Evolutionary conservation across 2,888 invertebrate species (phyloP).

Genomic region (Elysia crispata): DNA sequence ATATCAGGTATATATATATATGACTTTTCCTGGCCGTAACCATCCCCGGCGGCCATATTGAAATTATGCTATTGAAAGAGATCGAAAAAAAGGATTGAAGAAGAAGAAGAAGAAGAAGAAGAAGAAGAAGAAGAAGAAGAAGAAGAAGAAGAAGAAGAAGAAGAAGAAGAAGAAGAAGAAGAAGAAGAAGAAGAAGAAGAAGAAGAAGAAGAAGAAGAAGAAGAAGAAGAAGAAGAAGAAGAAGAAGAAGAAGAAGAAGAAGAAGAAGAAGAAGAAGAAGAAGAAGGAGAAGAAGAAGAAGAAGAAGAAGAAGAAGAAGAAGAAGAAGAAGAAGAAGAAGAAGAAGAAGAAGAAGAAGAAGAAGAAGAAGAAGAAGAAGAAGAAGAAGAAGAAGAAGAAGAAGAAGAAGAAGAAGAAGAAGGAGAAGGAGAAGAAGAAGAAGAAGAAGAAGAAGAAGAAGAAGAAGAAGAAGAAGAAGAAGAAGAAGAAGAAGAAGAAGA

Average conservation of each 20-base stretch:
- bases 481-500: no score
- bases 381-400: not conserved
- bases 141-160: slow-evolving; percentile 1
- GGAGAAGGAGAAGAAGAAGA: not conserved
- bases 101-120: no score
- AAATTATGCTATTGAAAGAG: no score
- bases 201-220: slow-evolving; percentile 5
- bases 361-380: slow-evolving; percentile 14
- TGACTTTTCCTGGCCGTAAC: no score
- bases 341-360: not conserved
- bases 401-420: not conserved
- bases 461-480: no score
- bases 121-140: no score
- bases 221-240: slow-evolving; percentile 4
- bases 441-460: not conserved
- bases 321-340: not conserved
- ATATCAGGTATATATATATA: no score
- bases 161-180: not conserved
- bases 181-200: slow-evolving; percentile 6
- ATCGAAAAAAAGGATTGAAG: no score
- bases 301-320: not conserved
- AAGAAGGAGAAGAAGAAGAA: not conserved
- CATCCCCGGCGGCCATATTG: no score
- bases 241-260: slow-evolving; percentile 15
- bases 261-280: slow-evolving; percentile 29